Base-by-base conservation (phyloP, 2,113 vertebrate species). In the Geococcyx californianus region DNA sequence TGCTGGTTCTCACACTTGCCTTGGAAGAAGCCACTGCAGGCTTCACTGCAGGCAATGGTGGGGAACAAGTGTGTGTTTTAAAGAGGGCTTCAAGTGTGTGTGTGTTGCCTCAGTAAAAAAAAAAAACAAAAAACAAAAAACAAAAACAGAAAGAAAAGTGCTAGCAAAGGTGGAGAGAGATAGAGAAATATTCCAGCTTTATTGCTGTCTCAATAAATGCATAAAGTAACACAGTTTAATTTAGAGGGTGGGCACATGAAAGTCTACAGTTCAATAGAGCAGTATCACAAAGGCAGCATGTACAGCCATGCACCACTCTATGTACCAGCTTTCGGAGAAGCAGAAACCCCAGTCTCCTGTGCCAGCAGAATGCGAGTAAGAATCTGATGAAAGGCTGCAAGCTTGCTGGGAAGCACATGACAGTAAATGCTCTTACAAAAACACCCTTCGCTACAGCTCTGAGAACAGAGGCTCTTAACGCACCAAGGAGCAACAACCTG, bases 231-330 rank as follows among this genome's bases (percentile, higher is more conserved):
- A 31, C 1, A 33, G 33, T 51, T 87, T 44, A 28, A 54, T 34
- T 33, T 11, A 52, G 55, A 47, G 10, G 12, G 21, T 13, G 36
- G 49, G 31, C 51, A 47, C 44, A 38, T 25, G 33, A 24, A 49
- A 64, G 31, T 38, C 7, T 23, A 8, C 16, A 26, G 4, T 23
- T 59, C 78, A 54, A 7, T 28, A 34, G 21, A 33, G 49, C 60
- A 51, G 8, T 4, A n/a, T 3, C 51, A 42, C 56, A 44, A 87
- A 63, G 49, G 63, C 42, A 10, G n/a, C 0, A 20, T 0, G 7
- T 52, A 42, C 64, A 55, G 4, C 69, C n/a, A 26, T 1, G 7
- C 1, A 3, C 63, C 18, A 33, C 4, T 1, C 11, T 58, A 24
- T 55, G 54, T 4, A 12, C 55, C 45, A 16, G 60, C 60, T 60